These are phyloP conservation scores for Polypterus bichir DNA, from an alignment of 2,113 vertebrate species.

Conservation along the genomic window DNA sequence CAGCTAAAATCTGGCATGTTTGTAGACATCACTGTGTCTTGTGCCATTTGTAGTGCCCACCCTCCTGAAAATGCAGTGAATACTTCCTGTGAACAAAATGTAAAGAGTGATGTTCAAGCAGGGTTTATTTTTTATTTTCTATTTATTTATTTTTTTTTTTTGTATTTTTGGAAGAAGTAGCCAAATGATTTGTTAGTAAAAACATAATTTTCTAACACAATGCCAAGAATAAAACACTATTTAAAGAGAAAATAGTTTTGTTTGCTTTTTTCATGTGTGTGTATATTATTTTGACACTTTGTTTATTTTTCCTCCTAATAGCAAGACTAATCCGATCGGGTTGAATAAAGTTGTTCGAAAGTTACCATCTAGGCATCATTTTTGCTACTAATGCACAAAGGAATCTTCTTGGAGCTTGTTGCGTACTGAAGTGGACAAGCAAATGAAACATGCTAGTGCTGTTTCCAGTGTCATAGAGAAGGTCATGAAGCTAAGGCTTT, in stretches of 20 bases:
- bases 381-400: no score
- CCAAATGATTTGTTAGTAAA: conserved; percentile 14
- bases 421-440: no score
- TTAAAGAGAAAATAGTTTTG: not conserved
- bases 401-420: no score
- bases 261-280: not conserved
- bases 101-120: conserved; percentile 2
- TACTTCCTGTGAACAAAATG: conserved; percentile 1
- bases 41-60: not conserved
- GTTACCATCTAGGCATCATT: no score
- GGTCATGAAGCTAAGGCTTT: no score
- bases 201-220: conserved; percentile 15
- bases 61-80: not conserved
- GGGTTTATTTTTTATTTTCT: conserved; percentile 6
- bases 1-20: conserved; percentile 2
- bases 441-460: no score
- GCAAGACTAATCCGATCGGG: no score
- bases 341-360: no score
- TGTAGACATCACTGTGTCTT: not conserved
- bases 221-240: conserved; percentile 16
- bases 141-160: no score
- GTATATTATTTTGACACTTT: not conserved
- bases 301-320: no score
- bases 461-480: no score
- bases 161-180: not conserved